phyloP scores from a whole-genome alignment of 2,113 vertebrate genomes.

The Bubo scandiacus region DNA sequence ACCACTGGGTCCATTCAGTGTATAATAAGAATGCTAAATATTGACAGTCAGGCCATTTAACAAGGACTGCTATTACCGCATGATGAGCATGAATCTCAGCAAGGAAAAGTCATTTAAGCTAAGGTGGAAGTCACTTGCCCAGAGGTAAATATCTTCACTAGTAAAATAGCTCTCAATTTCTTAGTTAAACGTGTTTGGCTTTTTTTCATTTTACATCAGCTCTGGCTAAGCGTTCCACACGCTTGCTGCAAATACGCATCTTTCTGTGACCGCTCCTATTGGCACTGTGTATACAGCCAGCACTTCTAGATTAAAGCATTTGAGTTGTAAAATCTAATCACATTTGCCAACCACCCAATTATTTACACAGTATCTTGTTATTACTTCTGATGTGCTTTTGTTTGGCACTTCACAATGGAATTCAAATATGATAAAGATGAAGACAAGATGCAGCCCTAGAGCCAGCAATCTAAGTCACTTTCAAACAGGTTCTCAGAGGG shows the following conservation, averaged over 20 bases:
- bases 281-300: neutral
- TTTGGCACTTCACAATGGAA: neutral
- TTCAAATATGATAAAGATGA: neutral
- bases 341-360: neutral
- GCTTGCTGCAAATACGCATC: neutral
- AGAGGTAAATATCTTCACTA: neutral
- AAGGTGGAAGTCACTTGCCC: neutral
- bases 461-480: neutral
- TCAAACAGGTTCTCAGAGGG: neutral
- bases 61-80: neutral
- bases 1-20: neutral
- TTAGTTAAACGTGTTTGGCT: neutral
- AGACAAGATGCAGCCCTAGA: neutral
- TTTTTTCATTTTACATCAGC: neutral
- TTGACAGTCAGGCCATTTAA: neutral
- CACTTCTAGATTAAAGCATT: neutral
- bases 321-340: neutral
- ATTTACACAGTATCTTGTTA: neutral
- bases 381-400: neutral
- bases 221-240: neutral
- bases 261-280: neutral
- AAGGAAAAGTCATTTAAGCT: neutral
- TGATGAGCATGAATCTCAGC: neutral
- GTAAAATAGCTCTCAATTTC: neutral
- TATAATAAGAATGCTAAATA: neutral